Percentiles rank a stretch among this genome's conserved stretches.
Conservation (phyloP, 1,140 invertebrate species). For the Coelopa frigida region DNA sequence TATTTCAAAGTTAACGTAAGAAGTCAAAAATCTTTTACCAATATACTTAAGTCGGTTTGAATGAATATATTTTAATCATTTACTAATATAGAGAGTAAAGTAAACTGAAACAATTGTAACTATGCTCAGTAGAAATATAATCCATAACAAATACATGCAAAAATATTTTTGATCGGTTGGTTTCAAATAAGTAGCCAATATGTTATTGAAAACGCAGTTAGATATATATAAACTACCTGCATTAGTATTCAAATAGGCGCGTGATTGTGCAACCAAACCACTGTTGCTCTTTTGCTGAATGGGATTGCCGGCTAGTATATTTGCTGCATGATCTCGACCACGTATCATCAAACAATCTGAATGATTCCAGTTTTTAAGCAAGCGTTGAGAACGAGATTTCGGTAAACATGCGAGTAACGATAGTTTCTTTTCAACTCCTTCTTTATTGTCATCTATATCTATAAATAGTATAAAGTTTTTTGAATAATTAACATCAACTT, state of each 20-base stretch:
- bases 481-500: background rate
- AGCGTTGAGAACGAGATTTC: constrained; percentile 63
- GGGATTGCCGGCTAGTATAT: constrained; percentile 60
- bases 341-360: constrained; percentile 68
- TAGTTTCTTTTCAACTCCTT: constrained; percentile 61
- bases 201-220: background rate
- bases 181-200: too few relatives aligned
- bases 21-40: too few relatives aligned
- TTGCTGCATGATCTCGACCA: constrained; percentile 69
- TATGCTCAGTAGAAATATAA: too few relatives aligned
- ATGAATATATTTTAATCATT: too few relatives aligned
- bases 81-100: too few relatives aligned
- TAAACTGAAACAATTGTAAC: too few relatives aligned
- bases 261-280: constrained; percentile 14
- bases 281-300: constrained; percentile 23
- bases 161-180: too few relatives aligned
- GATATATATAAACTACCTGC: constrained; percentile 12
- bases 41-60: too few relatives aligned
- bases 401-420: constrained; percentile 64
- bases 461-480: constrained; percentile 6
- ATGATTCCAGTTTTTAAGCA: constrained; percentile 70
- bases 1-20: too few relatives aligned
- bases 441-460: constrained; percentile 64
- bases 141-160: too few relatives aligned
- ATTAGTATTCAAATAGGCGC: constrained; percentile 21